A percentile compares a stretch with the other conserved stretches of the same genome.
Conservation (phyloP, 2,888 invertebrate species). For the Pseudoips prasinana region DNA sequence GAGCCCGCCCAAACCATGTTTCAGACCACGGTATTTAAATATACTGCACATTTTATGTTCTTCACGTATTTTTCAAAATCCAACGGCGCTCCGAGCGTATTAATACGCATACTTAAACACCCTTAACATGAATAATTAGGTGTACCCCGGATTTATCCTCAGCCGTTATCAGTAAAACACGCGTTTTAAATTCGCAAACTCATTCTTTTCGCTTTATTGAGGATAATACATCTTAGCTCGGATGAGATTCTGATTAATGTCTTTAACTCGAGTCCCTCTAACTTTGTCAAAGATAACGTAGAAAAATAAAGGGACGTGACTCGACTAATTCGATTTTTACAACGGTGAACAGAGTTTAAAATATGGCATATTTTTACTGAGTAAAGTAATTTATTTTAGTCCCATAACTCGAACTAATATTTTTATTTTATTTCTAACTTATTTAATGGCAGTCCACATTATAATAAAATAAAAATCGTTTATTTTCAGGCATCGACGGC, state of each 20-base stretch:
- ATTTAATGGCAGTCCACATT: too few species aligned
- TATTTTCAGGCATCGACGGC: too few species aligned
- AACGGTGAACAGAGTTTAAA: conserved; percentile 27
- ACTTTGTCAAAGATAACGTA: conserved; percentile 77
- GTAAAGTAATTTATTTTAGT: background rate
- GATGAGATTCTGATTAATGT: conserved; percentile 79
- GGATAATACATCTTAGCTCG: conserved; percentile 76
- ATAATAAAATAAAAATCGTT: too few species aligned
- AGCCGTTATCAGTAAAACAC: conserved; percentile 74
- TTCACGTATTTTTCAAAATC: conserved; percentile 65
- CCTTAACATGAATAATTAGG: conserved; percentile 81
- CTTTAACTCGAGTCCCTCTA: conserved; percentile 62
- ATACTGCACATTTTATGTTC: conserved; percentile 59
- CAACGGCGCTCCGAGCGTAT: conserved; percentile 53
- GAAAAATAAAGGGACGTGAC: conserved; percentile 80
- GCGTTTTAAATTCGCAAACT: conserved; percentile 78
- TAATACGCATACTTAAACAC: conserved; percentile 75
- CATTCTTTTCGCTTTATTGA: conserved; percentile 79
- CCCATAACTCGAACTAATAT: too few species aligned
- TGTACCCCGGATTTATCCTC: conserved; percentile 71
- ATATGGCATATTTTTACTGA: conserved; percentile 8
- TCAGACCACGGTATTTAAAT: conserved; percentile 63
- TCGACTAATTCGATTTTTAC: conserved; percentile 72
- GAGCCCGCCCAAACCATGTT: conserved; percentile 75
- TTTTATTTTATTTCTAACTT: too few species aligned